Evolutionary conservation across 2,888 invertebrate genomes (phyloP), one percentile per base, ranked within the genome.

Genomic region (Athalia cordata): DNA sequence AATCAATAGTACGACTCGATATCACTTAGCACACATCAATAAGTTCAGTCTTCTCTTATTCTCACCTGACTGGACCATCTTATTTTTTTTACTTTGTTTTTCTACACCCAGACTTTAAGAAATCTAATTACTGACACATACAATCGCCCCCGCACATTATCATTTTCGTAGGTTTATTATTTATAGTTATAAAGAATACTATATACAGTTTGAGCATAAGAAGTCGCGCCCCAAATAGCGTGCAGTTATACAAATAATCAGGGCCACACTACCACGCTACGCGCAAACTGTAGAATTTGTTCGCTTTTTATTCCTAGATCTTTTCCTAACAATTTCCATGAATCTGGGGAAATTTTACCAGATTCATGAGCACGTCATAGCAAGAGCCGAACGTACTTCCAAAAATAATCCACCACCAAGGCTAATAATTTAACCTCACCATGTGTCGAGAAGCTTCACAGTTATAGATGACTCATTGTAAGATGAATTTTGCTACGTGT

Each of bases 151-250:
- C 75, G 62, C 9, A 75, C 49, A 50, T 49, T 59, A 55, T 70
- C 7, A 15, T 55, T 29, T 29, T 68, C 4, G 7, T 52, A 29
- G 11, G 9, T 29, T 68, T 29, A 70, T 43, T 70, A 59, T 72
- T 43, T 62, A 62, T 75, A 75, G 49, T 29, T 75, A 75, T 64
- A 75, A 62, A 75, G 75, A 75, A 64, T 75, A 75, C 75, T 75
- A 75, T 61, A 15, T 75, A 64, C 75, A 75, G 75, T 75, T 75
- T 75, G 75, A 75, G 75, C 75, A 75, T 75, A 64, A 75, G 9
- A 75, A 64, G 61, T 64, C 49, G 43, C 62, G n/a, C 64, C 62
- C 64, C 52, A 62, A 45, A 72, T 49, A 45, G 55, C 57, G 47
- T 72, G 11, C 15, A 72, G 7, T 57, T 47, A 57, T 72, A 72